Evolutionary conservation across 2,113 vertebrate genomes (phyloP).

Genomic region (Gallinago jamesoni): DNA sequence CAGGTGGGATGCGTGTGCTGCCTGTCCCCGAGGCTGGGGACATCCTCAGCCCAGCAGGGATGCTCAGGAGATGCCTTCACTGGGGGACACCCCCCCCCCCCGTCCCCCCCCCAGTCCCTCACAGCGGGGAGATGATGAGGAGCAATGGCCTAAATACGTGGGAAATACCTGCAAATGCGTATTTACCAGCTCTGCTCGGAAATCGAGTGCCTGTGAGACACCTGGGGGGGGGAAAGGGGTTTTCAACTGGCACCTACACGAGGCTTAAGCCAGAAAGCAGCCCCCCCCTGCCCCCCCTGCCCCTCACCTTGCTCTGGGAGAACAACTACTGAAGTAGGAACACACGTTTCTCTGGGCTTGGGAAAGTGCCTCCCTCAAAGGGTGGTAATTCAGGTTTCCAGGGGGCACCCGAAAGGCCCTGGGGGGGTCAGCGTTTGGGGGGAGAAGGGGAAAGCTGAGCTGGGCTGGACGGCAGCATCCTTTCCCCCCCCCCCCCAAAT

Average conservation of each 20-base stretch:
- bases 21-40: neutral
- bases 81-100: fast-evolving
- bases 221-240: neutral
- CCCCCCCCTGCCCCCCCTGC: neutral
- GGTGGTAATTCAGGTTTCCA: neutral
- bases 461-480: neutral
- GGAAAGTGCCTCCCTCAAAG: neutral
- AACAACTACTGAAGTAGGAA: neutral
- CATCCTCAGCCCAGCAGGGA: fast-evolving
- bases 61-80: neutral
- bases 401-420: neutral
- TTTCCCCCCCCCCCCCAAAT: neutral
- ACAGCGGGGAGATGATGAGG: neutral
- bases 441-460: neutral
- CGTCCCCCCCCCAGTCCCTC: neutral
- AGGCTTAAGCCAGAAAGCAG: neutral
- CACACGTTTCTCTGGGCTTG: neutral
- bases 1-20: fast-evolving
- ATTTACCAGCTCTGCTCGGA: neutral
- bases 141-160: neutral
- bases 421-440: neutral
- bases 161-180: neutral
- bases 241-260: neutral
- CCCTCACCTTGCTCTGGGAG: neutral
- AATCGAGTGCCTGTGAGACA: neutral